Conservation (phyloP, 2,113 vertebrate species). For the Corythornis madagascariensis region DNA sequence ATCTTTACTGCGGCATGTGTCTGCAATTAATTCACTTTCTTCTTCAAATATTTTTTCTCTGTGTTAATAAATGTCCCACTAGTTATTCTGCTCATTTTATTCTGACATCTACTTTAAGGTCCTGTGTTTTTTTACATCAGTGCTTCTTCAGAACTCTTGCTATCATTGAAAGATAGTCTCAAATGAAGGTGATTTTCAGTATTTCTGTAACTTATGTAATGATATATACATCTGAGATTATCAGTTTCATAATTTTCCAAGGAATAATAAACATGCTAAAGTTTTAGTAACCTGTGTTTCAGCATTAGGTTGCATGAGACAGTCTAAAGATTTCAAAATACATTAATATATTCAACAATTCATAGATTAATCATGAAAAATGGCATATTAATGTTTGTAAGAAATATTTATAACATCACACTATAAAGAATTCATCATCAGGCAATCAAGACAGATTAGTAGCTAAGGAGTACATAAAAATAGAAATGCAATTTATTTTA, state of each 20-base stretch:
- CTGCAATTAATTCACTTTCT: not conserved
- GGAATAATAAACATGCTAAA: not conserved
- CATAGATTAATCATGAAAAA: slow-evolving; percentile 25
- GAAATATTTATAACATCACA: slow-evolving; percentile 7
- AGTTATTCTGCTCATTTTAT: not conserved
- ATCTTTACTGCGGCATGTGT: not conserved
- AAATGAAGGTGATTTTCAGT: not conserved
- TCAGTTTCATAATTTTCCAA: not conserved
- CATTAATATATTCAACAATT: not conserved
- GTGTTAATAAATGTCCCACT: not conserved
- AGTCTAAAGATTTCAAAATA: not conserved
- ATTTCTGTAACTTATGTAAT: not conserved
- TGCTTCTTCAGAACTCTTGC: not conserved
- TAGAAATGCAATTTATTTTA: slow-evolving; percentile 23
- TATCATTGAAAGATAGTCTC: not conserved
- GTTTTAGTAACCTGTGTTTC: not conserved
- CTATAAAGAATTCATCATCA: slow-evolving; percentile 34
- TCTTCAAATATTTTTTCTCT: not conserved
- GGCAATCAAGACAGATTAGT: slow-evolving; percentile 26
- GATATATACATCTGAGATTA: not conserved
- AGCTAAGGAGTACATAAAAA: not conserved
- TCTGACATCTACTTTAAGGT: not conserved
- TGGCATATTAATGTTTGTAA: slow-evolving; percentile 21
- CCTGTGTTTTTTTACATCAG: not conserved
- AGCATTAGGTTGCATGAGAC: not conserved